Base-by-base conservation (phyloP, 2,888 invertebrate species). In the Pollenia griseotomentosa region DNA sequence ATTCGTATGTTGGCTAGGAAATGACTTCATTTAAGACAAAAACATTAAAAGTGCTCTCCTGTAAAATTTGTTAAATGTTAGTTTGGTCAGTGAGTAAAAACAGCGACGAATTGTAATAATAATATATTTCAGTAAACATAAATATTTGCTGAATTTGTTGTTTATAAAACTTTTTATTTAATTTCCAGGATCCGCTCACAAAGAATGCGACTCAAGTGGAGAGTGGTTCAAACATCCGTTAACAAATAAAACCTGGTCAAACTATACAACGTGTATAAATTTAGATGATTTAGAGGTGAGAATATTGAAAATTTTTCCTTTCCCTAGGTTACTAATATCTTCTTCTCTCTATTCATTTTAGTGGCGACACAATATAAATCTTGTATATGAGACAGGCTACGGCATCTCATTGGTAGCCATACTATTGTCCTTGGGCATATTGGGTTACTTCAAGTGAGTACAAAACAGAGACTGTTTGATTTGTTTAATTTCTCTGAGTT, bases 251-350 rank as follows among this genome's bases (percentile, higher is more conserved):
- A 95, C 96, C 40, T 98, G 98, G 98, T 97, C 97, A 89, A 98
- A 98, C 94, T 98, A 98, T 94, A 98, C 97, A 75, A 97, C 96
- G 61, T 98, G 98, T 94, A 94, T 98, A 86, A 96, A 97, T 92
- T 90, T 95, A 59, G 95, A 95, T 55, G 96, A 96, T 90, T 94
- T 96, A 68, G 94, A 94, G 91, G 96, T 96, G 92, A 95, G 95
- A 93, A 88, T 53, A 33, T 33, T 33, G 6, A 33, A 33, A 51
- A 83, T 44, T 46, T 46, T 5, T 11, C 9, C 19, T 61, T 55
- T 19, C 0, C 68, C 14, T 63, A 33, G 14, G 11, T 23, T 7
- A 42, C 51, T 46, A 16, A 66, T 66, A 66, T 19, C 2, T 51
- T 48, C 33, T 33, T 70, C 12, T 16, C 0, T 81, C 16, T 16